Evolutionary conservation across 1,140 invertebrate species (phyloP), one percentile per base, ranked within the genome.

Genomic region (Drosophila serrata): DNA sequence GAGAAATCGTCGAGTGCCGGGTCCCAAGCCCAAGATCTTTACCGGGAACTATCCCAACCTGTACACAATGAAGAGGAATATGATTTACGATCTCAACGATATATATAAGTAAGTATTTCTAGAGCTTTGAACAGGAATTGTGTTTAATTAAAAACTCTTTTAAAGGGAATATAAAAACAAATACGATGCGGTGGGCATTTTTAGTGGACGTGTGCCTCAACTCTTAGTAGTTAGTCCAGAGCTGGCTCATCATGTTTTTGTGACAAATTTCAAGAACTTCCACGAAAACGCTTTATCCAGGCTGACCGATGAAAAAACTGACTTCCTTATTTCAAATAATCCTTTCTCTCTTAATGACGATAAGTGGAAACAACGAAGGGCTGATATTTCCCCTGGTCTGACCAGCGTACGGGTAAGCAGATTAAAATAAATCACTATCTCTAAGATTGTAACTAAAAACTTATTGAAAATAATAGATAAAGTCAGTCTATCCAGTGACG

Each of bases 341-440:
- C 93, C 93, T 0, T 94, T 94, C 60, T 45, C 88, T 0, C 55
- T 92, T 11, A 76, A 72, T 7, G 94, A 93, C 4, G 91, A 93
- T n/a, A 59, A 81, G 48, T 95, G 95, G 95, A 95, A 95, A 72
- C 78, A 93, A n/a, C 92, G 93, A 5, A 81, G 95, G 33, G 91
- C 86, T 13, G 93, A 94, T 51, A 87, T 95, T 9, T 94, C 94
- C 29, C 94, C 94, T 6, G 93, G 94, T 4, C 93, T 95, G 56
- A 94, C 94, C 9, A 88, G 88, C 4, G 82, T 92, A 68, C 75
- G 91, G 19, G 82, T 85, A 43, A 79, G 77, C 68, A 3, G 13
- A n/a, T 6, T 29, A 0, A 12, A 8, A 0, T 24, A 24, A 0
- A n/a, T 13, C 7, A n/a, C 19, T 22, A 15, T 24, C 11, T 2